Percentiles rank a stretch among this genome's conserved stretches.
Conservation (phyloP, 2,888 invertebrate species). For the Coremacera marginata region DNA sequence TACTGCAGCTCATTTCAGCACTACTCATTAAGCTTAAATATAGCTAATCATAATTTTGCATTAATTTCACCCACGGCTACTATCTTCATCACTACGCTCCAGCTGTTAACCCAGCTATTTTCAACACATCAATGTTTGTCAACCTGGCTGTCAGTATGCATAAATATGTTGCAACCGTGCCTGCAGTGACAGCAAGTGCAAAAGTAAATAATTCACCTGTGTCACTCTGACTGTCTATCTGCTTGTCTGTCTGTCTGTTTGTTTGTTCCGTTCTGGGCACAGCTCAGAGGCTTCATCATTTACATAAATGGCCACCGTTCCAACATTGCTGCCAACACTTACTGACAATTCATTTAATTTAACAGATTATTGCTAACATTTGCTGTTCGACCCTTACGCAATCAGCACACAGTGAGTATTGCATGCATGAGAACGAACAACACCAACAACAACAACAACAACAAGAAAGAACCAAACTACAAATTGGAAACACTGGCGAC, state of each 20-base stretch:
- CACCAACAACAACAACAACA: background rate
- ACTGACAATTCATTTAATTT: constrained; percentile 31
- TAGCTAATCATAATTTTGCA: background rate
- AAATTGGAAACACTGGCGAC: background rate
- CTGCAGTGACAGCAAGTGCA: background rate
- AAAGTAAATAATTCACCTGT: background rate
- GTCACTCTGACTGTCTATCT: too few relatives aligned
- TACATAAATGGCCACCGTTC: background rate
- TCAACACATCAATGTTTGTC: background rate
- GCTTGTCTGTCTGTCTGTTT: too few relatives aligned
- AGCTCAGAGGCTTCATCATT: background rate
- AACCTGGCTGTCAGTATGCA: background rate
- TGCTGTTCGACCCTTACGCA: background rate
- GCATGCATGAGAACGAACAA: background rate
- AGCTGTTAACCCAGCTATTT: background rate
- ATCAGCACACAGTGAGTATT: background rate
- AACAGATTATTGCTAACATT: constrained; percentile 14
- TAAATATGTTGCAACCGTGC: background rate
- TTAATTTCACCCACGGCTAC: too few relatives aligned
- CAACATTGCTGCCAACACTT: constrained; percentile 22
- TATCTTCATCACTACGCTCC: background rate
- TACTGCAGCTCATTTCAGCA: too few relatives aligned
- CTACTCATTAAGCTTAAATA: too few relatives aligned
- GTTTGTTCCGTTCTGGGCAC: too few relatives aligned
- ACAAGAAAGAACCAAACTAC: background rate